phyloP scores from a whole-genome alignment of 2,113 vertebrate species.

The Polyodon spathula region DNA sequence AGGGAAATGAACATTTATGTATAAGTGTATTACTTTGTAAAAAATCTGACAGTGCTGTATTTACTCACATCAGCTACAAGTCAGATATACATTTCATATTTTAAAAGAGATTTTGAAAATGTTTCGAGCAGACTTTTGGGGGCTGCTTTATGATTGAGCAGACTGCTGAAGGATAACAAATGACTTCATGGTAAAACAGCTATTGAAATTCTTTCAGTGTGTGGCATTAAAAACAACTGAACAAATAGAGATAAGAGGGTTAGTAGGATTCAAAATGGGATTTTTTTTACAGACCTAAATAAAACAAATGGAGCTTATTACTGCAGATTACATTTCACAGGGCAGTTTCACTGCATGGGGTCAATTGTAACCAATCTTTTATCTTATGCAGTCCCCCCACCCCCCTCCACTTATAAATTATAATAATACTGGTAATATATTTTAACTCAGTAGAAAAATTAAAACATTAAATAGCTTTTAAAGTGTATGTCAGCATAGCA shows the following conservation, averaged over 20 bases:
- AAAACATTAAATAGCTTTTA: too few relatives aligned
- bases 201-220: conserved; percentile 99
- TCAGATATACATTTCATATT: conserved; percentile 15
- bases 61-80: conserved; percentile 72
- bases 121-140: conserved; percentile 62
- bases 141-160: conserved; percentile 94
- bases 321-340: conserved; percentile 70
- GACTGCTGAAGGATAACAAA: conserved; percentile 98
- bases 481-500: too few relatives aligned
- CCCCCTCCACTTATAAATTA: too few relatives aligned
- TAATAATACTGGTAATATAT: conserved; percentile 20
- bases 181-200: conserved; percentile 98
- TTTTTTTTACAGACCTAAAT: conserved; percentile 73
- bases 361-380: conserved; percentile 63
- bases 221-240: conserved; percentile 99
- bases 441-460: too few relatives aligned
- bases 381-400: too few relatives aligned
- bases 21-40: conserved; percentile 70
- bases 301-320: conserved; percentile 74
- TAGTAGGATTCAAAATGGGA: conserved; percentile 94
- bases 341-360: conserved; percentile 65
- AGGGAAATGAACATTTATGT: conserved; percentile 60
- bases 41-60: conserved; percentile 81
- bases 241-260: conserved; percentile 98
- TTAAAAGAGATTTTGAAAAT: conserved; percentile 61